Percentiles rank a stretch among this genome's conserved stretches.
Evolutionary conservation across 2,888 invertebrate genomes (phyloP).

Genomic region (Erebia epiphron): DNA sequence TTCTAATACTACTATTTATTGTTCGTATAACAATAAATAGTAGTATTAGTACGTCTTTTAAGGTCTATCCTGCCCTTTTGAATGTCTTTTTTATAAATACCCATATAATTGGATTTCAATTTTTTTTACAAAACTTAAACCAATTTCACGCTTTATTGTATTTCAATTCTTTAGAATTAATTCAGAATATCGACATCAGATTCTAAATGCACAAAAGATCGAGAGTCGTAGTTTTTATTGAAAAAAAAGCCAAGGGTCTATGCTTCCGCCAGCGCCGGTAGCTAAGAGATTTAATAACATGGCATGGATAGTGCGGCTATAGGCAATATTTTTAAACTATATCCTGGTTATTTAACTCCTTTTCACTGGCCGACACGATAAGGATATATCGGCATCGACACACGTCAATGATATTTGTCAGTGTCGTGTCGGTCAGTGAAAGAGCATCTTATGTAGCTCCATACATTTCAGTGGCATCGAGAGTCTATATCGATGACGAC

Average conservation of each 20-base stretch:
- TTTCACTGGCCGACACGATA: too few relatives aligned
- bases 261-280: slow-evolving; percentile 11
- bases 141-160: slow-evolving; percentile 25
- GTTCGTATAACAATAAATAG: too few relatives aligned
- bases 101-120: slow-evolving; percentile 3
- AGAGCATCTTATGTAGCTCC: too few relatives aligned
- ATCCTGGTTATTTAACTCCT: too few relatives aligned
- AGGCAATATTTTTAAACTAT: not conserved
- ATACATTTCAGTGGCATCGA: too few relatives aligned
- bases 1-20: not conserved
- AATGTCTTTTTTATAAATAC: slow-evolving; percentile 12
- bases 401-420: too few relatives aligned
- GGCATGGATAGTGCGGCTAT: not conserved
- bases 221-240: slow-evolving; percentile 7
- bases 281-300: not conserved
- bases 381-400: too few relatives aligned
- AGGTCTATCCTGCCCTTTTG: slow-evolving; percentile 4
- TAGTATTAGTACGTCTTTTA: not conserved
- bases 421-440: too few relatives aligned
- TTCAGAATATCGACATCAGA: slow-evolving; percentile 15
- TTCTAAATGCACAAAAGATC: slow-evolving; percentile 8
- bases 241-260: slow-evolving; percentile 10
- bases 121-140: slow-evolving; percentile 15
- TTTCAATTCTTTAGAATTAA: slow-evolving; percentile 10
- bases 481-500: too few relatives aligned